A percentile compares a stretch with the other conserved stretches of the same genome.
phyloP scores from a whole-genome alignment of 2,113 vertebrate species.

The Mellivora capensis region DNA sequence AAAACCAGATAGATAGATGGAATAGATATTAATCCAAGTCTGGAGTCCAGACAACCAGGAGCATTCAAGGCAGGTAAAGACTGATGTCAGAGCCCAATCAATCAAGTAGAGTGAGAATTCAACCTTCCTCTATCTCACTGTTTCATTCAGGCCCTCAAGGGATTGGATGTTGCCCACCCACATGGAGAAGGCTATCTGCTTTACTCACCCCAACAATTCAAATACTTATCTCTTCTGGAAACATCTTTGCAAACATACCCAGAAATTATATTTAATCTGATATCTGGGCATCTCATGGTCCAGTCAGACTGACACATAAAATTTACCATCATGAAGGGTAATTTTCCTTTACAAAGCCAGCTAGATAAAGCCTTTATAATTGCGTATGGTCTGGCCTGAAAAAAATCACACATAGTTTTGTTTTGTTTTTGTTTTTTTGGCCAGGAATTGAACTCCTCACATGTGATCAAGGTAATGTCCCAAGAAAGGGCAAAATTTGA shows the following conservation, averaged over 20 bases:
- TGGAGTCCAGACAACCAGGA: neutral
- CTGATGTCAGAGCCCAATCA: neutral
- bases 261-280: neutral
- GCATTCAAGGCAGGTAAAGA: neutral
- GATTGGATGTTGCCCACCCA: neutral
- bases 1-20: neutral
- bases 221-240: neutral
- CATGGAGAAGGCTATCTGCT: neutral
- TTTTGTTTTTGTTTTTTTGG: neutral
- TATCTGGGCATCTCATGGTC: neutral
- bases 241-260: neutral
- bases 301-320: neutral
- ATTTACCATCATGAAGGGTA: neutral
- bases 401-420: neutral
- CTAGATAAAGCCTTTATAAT: neutral
- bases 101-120: neutral
- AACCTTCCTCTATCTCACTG: neutral
- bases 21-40: neutral
- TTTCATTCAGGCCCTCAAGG: neutral
- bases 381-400: neutral
- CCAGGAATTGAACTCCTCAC: neutral
- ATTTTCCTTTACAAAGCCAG: neutral
- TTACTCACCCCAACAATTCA: neutral
- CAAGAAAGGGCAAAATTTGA: neutral
- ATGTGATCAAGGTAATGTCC: neutral